Conservation (phyloP, 35 echinoderm and acorn worm genomes). For the Ophiothrix spiculata region DNA sequence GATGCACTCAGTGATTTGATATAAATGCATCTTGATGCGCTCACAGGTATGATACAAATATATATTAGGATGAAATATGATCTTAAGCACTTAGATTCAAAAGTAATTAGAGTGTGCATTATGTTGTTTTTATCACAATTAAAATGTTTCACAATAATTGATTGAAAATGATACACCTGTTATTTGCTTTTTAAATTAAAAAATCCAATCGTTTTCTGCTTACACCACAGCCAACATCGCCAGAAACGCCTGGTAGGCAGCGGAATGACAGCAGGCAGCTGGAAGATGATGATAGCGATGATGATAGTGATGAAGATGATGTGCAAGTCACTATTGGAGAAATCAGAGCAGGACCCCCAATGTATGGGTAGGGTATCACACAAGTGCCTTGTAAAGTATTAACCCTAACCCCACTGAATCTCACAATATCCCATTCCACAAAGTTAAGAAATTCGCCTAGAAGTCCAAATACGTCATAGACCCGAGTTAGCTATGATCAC, state of each 20-base stretch:
- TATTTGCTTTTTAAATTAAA: not conserved
- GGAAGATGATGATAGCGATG: conserved; percentile 53
- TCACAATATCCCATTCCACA: too few relatives aligned
- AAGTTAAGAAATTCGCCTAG: too few relatives aligned
- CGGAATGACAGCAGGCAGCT: not conserved
- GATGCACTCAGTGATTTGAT: too few relatives aligned
- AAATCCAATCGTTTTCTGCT: too few relatives aligned
- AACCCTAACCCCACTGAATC: too few relatives aligned
- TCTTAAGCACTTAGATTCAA: not conserved
- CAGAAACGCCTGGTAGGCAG: not conserved
- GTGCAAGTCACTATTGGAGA: conserved; percentile 86
- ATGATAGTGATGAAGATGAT: conserved; percentile 81
- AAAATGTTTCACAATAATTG: not conserved
- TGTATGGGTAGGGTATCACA: conserved; percentile 62
- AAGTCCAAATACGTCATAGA: too few relatives aligned
- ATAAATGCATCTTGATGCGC: too few relatives aligned
- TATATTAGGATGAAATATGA: too few relatives aligned
- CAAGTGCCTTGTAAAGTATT: too few relatives aligned
- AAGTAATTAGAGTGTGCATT: not conserved
- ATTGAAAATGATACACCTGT: not conserved
- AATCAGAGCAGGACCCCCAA: conserved; percentile 70
- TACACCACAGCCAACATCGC: not conserved
- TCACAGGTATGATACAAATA: too few relatives aligned
- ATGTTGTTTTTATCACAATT: not conserved
- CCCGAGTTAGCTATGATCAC: too few relatives aligned